Percentiles rank a stretch among this genome's conserved stretches.
These are phyloP conservation scores for Gobionotothen gibberifrons DNA, from an alignment of 2,797 vertebrate species.

Conservation along the genomic window DNA sequence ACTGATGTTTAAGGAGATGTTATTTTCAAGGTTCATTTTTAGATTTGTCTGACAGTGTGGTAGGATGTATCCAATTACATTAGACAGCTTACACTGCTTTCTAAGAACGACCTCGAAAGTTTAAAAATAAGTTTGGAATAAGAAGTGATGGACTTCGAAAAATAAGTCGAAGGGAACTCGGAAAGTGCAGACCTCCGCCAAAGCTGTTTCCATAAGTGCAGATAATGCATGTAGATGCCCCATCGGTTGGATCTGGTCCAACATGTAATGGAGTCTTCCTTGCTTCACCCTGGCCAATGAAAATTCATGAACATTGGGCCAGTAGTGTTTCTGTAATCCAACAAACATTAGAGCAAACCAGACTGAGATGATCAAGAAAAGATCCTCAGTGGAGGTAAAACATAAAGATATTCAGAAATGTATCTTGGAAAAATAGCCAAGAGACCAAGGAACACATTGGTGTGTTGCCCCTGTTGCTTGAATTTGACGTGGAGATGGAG, in stretches of 20 bases:
- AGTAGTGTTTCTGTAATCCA: too few relatives aligned
- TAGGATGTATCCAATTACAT: neutral
- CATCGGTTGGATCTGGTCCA: too few relatives aligned
- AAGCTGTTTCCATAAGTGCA: too few relatives aligned
- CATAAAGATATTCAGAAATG: neutral
- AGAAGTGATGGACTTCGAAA: neutral
- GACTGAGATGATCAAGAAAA: too few relatives aligned
- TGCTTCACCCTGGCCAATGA: too few relatives aligned
- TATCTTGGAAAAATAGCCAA: neutral
- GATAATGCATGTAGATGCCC: too few relatives aligned
- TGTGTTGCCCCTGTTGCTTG: neutral
- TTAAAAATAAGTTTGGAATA: neutral
- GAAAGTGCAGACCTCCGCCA: too few relatives aligned
- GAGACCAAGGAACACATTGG: constrained; percentile 6
- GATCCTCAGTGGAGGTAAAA: neutral
- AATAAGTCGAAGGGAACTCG: too few relatives aligned
- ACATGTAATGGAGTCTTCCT: too few relatives aligned
- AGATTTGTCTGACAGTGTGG: neutral
- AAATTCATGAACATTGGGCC: too few relatives aligned
- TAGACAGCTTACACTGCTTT: constrained; percentile 4
- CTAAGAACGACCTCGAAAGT: neutral
- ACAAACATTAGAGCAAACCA: too few relatives aligned
- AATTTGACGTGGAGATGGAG: constrained; percentile 17
- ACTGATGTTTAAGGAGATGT: neutral
- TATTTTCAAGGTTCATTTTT: neutral